These are phyloP conservation scores for Drosophila melanosoma DNA, from an alignment of 2,888 invertebrate species.

Conservation along the genomic window DNA sequence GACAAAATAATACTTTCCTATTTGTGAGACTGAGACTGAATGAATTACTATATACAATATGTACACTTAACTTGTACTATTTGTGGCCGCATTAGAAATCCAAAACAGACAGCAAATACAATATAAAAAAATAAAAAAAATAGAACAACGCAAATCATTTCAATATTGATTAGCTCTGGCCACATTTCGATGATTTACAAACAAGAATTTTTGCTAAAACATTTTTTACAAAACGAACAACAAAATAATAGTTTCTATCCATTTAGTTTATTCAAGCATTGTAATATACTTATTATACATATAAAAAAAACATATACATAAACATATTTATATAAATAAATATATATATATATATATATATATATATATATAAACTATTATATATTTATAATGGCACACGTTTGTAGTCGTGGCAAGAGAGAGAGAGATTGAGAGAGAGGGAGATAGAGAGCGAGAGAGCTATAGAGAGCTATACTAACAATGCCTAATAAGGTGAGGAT, in stretches of 20 bases:
- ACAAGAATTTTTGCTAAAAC: slow-evolving; percentile 40
- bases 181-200: slow-evolving; percentile 57
- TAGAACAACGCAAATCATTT: slow-evolving; percentile 19
- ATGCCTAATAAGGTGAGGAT: slow-evolving; percentile 31
- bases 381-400: slow-evolving; percentile 62
- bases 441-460: slow-evolving; percentile 9
- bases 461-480: slow-evolving; percentile 34
- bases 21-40: slow-evolving; percentile 78
- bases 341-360: slow-evolving; percentile 50
- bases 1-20: slow-evolving; percentile 76
- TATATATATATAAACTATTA: slow-evolving; percentile 54
- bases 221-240: slow-evolving; percentile 32
- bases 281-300: slow-evolving; percentile 61
- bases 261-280: slow-evolving; percentile 47
- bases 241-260: slow-evolving; percentile 25
- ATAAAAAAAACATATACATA: slow-evolving; percentile 41
- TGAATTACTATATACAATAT: slow-evolving; percentile 67
- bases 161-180: slow-evolving; percentile 42
- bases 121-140: background rate
- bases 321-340: slow-evolving; percentile 26
- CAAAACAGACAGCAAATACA: slow-evolving; percentile 1
- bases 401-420: slow-evolving; percentile 59
- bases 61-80: slow-evolving; percentile 32
- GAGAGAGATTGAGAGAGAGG: background rate
- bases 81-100: slow-evolving; percentile 5